These are phyloP conservation scores for Mus musculus DNA, from an alignment of 2,113 vertebrate species.

Conservation along the genomic window GRCm39 chr19:18059501-18060000, in stretches of 20 bases:
- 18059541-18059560: background rate
- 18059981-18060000: background rate
- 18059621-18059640: background rate
- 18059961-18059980: background rate
- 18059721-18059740: background rate
- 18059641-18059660: background rate
- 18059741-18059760: background rate
- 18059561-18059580: background rate
- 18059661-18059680: background rate
- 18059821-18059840: background rate
- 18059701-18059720: background rate
- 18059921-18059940: background rate
- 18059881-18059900: background rate
- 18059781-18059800: background rate
- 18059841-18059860: background rate
- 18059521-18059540: background rate
- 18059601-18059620: background rate
- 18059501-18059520: background rate
- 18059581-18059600: conserved; percentile 37
- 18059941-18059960: background rate
- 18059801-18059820: background rate
- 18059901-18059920: background rate
- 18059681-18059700: conserved; percentile 21
- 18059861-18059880: conserved; percentile 20
- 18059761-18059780: background rate